Conservation (phyloP, 2,888 invertebrate genomes). For the Tyria jacobaeae region DNA sequence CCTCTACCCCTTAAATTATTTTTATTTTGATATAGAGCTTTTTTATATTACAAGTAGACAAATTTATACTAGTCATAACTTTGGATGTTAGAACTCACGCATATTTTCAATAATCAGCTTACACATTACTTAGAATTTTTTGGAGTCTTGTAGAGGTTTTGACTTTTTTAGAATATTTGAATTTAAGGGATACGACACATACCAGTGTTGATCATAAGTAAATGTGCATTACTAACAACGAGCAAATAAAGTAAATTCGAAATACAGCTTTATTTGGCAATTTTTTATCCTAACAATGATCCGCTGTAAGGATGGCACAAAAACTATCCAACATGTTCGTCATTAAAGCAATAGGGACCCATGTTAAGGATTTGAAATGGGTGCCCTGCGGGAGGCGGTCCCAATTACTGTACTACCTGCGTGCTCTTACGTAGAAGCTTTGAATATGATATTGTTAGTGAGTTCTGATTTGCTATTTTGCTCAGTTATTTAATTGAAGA, state of each 20-base stretch:
- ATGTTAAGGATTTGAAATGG: constrained; percentile 71
- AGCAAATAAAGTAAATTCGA: background rate
- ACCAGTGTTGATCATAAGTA: too few relatives aligned
- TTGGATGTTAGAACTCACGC: too few relatives aligned
- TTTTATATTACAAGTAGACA: too few relatives aligned
- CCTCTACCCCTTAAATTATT: too few relatives aligned
- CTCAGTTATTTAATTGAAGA: background rate
- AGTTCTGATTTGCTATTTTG: background rate
- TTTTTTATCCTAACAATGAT: constrained; percentile 45
- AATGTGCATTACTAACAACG: too few relatives aligned
- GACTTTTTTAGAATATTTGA: too few relatives aligned
- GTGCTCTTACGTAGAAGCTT: constrained; percentile 32
- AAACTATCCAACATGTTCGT: constrained; percentile 70
- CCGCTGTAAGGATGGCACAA: constrained; percentile 63
- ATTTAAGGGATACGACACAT: too few relatives aligned
- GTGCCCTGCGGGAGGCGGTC: constrained; percentile 68
- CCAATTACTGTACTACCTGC: constrained; percentile 74
- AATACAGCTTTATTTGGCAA: constrained; percentile 31
- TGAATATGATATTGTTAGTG: constrained; percentile 38
- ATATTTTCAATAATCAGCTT: too few relatives aligned
- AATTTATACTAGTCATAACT: too few relatives aligned
- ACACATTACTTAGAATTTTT: too few relatives aligned
- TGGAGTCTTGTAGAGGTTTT: too few relatives aligned
- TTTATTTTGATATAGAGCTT: too few relatives aligned
- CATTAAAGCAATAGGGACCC: constrained; percentile 74